phyloP scores from a whole-genome alignment of 2,888 invertebrate species.

The Epirrita christyi region DNA sequence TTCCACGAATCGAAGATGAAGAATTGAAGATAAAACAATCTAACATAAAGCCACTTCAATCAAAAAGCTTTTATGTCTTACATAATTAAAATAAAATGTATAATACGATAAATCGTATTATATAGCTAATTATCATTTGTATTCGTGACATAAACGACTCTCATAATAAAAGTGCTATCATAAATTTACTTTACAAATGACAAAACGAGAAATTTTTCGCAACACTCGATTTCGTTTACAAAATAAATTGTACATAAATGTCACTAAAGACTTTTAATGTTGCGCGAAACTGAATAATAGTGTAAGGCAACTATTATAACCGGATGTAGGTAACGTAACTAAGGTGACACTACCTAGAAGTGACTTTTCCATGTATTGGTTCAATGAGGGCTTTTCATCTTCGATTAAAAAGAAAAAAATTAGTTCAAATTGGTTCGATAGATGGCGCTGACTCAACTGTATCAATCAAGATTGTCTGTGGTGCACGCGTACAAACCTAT shows the following conservation, averaged over 20 bases:
- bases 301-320: slow-evolving; percentile 31
- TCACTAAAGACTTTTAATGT: slow-evolving; percentile 25
- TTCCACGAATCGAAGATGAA: background rate
- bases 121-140: slow-evolving; percentile 26
- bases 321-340: slow-evolving; percentile 28
- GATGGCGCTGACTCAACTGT: too few relatives aligned
- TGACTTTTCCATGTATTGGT: slow-evolving; percentile 15
- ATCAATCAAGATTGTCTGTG: too few relatives aligned
- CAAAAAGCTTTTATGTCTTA: slow-evolving; percentile 8
- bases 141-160: slow-evolving; percentile 24
- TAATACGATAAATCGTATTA: background rate
- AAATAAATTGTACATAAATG: slow-evolving; percentile 33
- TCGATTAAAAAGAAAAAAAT: too few relatives aligned
- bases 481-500: too few relatives aligned
- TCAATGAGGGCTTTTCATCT: slow-evolving; percentile 7
- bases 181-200: slow-evolving; percentile 28
- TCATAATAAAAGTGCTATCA: slow-evolving; percentile 27
- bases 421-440: too few relatives aligned
- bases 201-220: slow-evolving; percentile 21
- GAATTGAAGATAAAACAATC: slow-evolving; percentile 4
- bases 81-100: slow-evolving; percentile 6
- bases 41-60: slow-evolving; percentile 7
- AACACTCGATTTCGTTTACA: slow-evolving; percentile 19
- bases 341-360: slow-evolving; percentile 8
- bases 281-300: slow-evolving; percentile 29